These are phyloP conservation scores for Montipora sp. DNA, from an alignment of 64 coral and sea anemone genomes.

Conservation along the genomic window DNA sequence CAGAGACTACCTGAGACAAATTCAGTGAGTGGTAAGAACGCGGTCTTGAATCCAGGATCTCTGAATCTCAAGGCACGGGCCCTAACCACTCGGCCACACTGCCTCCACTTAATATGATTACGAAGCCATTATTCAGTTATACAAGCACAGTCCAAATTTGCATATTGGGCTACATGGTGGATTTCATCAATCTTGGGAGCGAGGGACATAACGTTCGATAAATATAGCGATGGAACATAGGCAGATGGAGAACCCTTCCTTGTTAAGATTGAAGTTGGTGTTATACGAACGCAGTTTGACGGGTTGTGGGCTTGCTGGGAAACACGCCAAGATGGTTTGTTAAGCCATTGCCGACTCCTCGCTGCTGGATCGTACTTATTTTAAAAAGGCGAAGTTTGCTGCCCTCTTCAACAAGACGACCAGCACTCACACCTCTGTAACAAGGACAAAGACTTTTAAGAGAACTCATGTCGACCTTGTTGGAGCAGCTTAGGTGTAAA, in stretches of 20 bases:
- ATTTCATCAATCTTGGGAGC: background rate
- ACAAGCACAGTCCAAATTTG: background rate
- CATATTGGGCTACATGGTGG: background rate
- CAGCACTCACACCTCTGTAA: constrained; percentile 5
- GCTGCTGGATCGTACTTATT: background rate
- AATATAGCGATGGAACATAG: background rate
- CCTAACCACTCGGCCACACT: too few relatives aligned
- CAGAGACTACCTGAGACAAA: too few relatives aligned
- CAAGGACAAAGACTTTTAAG: background rate
- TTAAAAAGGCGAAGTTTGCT: constrained; percentile 14
- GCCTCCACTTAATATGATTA: background rate
- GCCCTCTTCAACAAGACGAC: background rate
- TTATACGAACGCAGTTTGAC: background rate
- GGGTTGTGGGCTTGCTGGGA: too few relatives aligned
- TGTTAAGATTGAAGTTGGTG: background rate
- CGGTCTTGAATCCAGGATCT: too few relatives aligned
- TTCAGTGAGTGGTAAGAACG: too few relatives aligned
- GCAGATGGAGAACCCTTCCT: background rate
- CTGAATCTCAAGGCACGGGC: too few relatives aligned
- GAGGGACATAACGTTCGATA: background rate
- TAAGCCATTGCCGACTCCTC: background rate
- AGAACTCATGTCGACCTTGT: constrained; percentile 15
- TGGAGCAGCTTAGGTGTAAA: background rate
- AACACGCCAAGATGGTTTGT: background rate
- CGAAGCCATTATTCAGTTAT: background rate